These are phyloP conservation scores for Enteromius afrohamiltoni DNA, from an alignment of 2,797 vertebrate genomes.

Conservation along the genomic window DNA sequence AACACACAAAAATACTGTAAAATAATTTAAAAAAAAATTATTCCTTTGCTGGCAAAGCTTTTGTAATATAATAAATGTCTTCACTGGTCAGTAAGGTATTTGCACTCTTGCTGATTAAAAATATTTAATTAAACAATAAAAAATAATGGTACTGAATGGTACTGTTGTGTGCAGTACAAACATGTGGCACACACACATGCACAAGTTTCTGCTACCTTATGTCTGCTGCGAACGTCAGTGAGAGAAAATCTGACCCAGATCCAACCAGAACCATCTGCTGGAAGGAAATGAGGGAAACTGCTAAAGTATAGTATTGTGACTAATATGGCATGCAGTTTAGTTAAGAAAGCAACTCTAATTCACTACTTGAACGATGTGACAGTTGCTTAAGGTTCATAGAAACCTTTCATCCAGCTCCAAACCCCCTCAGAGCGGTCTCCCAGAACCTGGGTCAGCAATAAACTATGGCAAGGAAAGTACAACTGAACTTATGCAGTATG, in stretches of 20 bases:
- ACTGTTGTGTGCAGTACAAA: background rate
- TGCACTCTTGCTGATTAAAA: background rate
- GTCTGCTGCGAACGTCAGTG: slow-evolving; percentile 57
- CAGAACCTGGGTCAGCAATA: slow-evolving; percentile 28
- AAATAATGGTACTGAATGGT: too few relatives aligned
- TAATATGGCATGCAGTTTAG: slow-evolving; percentile 14
- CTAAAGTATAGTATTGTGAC: background rate
- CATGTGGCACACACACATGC: background rate
- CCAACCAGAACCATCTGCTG: slow-evolving; percentile 68
- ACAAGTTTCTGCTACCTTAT: slow-evolving; percentile 66
- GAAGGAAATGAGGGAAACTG: slow-evolving; percentile 16
- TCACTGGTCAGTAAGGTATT: background rate
- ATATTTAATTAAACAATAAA: background rate
- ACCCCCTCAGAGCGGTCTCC: background rate
- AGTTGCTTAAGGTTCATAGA: background rate
- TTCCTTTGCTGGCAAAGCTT: background rate
- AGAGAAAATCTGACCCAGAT: slow-evolving; percentile 72
- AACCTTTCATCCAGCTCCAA: slow-evolving; percentile 19
- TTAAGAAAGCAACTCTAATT: slow-evolving; percentile 16
- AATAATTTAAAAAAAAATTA: too few relatives aligned
- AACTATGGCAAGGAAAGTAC: slow-evolving; percentile 22
- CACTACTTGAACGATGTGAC: slow-evolving; percentile 10
- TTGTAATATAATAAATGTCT: background rate
- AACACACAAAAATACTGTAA: background rate
- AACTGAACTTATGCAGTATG: slow-evolving; percentile 19